Evolutionary conservation across 2,888 invertebrate species (phyloP).

Genomic region (Boloria euphrosyne): DNA sequence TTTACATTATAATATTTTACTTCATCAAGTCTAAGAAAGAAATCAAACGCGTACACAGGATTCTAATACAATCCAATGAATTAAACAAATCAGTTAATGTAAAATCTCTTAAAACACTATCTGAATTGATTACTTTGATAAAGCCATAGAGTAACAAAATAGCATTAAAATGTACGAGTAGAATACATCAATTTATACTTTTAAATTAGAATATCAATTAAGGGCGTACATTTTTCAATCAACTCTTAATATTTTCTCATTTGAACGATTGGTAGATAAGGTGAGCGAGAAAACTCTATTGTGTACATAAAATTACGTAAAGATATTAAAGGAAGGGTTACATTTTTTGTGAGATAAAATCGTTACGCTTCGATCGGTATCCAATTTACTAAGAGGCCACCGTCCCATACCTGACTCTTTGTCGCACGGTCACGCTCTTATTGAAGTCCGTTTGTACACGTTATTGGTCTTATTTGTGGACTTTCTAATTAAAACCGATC

Average conservation of each 20-base stretch:
- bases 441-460: conserved; percentile 56
- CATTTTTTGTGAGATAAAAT: conserved; percentile 65
- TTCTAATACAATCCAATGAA: not conserved
- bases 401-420: conserved; percentile 63
- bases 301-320: conserved; percentile 65
- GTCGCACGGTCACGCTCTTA: conserved; percentile 67
- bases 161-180: not conserved
- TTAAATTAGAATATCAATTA: conserved; percentile 12
- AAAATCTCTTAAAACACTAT: not conserved
- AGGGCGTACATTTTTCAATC: conserved; percentile 23
- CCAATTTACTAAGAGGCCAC: conserved; percentile 71
- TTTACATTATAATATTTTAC: conserved; percentile 14
- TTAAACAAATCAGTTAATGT: not conserved
- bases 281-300: conserved; percentile 55
- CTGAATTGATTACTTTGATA: not conserved
- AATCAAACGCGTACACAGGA: too few species aligned
- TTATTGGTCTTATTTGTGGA: conserved; percentile 69
- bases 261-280: conserved; percentile 41
- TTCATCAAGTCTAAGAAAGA: too few species aligned
- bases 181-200: not conserved
- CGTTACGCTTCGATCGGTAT: conserved; percentile 73
- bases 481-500: conserved; percentile 72
- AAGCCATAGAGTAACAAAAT: not conserved
- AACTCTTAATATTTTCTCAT: conserved; percentile 34
- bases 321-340: conserved; percentile 63